Percentiles rank a stretch among this genome's conserved stretches.
These are phyloP conservation scores for Phalacrocorax pelagicus DNA, from an alignment of 2,113 vertebrate genomes.

Conservation along the genomic window DNA sequence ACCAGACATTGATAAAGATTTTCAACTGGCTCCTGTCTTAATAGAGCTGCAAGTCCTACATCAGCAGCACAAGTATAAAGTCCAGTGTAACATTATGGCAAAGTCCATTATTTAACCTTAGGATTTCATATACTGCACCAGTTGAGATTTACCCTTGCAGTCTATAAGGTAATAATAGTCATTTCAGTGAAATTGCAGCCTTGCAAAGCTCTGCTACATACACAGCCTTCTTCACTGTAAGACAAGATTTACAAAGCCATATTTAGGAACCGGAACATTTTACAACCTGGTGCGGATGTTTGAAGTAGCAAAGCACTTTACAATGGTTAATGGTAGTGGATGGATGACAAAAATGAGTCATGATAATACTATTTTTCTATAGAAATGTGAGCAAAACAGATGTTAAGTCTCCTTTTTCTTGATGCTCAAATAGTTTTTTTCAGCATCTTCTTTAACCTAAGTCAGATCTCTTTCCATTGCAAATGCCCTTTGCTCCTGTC, in stretches of 20 bases:
- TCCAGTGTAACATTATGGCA: not conserved
- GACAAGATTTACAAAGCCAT: conserved; percentile 34
- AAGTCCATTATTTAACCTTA: conserved; percentile 41
- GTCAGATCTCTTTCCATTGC: not conserved
- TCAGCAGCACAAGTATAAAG: conserved; percentile 3
- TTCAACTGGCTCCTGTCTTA: not conserved
- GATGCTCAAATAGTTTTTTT: not conserved
- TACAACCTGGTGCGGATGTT: not conserved
- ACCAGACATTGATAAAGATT: not conserved
- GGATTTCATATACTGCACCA: not conserved
- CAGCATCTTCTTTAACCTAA: not conserved
- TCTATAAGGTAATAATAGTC: conserved; percentile 24
- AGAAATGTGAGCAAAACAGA: not conserved
- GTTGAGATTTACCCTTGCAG: conserved; percentile 35
- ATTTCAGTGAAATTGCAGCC: conserved; percentile 53
- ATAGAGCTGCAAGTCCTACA: not conserved
- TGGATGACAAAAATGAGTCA: not conserved
- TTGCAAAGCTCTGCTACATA: conserved; percentile 1
- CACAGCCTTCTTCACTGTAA: not conserved
- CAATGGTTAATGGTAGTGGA: not conserved
- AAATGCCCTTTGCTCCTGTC: not conserved
- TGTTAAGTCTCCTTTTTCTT: not conserved
- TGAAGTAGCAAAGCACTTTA: not conserved
- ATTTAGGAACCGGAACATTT: not conserved
- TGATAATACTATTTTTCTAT: not conserved